A percentile compares a stretch with the other conserved stretches of the same genome.
Evolutionary conservation across 2,113 vertebrate genomes (phyloP).

Genomic region (Parotia lawesii): DNA sequence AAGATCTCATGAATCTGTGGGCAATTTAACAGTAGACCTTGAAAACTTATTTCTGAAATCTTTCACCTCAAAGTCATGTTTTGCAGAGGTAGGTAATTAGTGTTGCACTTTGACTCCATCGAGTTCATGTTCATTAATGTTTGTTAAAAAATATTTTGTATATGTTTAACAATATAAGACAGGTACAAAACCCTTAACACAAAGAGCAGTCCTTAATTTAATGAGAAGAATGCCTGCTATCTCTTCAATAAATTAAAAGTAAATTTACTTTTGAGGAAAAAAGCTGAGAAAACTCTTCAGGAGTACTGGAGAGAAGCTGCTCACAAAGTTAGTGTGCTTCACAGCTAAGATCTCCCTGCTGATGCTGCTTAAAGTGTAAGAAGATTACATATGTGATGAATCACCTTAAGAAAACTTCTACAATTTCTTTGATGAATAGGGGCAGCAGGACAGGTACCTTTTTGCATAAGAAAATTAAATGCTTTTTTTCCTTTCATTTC

Average conservation of each 20-base stretch:
- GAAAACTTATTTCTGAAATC: background rate
- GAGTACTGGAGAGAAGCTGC: background rate
- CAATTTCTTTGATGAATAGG: background rate
- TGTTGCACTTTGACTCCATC: background rate
- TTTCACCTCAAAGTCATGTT: background rate
- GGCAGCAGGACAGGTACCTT: background rate
- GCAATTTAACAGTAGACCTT: background rate
- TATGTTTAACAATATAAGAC: background rate
- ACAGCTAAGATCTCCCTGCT: background rate
- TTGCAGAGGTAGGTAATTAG: background rate
- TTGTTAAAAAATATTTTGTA: background rate
- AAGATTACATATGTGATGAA: background rate
- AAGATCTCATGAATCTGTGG: background rate
- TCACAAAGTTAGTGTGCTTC: background rate
- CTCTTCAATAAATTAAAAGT: background rate
- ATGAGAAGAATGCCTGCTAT: background rate
- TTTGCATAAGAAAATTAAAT: background rate
- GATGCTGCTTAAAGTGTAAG: background rate
- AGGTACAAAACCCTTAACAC: background rate
- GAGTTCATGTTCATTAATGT: background rate
- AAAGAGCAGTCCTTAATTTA: background rate
- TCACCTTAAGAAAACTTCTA: background rate
- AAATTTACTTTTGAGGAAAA: background rate
- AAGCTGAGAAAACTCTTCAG: background rate
- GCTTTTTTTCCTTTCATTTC: background rate